These are phyloP conservation scores for Triplophysa tibetana DNA, from an alignment of 2,113 vertebrate genomes.

Conservation along the genomic window DNA sequence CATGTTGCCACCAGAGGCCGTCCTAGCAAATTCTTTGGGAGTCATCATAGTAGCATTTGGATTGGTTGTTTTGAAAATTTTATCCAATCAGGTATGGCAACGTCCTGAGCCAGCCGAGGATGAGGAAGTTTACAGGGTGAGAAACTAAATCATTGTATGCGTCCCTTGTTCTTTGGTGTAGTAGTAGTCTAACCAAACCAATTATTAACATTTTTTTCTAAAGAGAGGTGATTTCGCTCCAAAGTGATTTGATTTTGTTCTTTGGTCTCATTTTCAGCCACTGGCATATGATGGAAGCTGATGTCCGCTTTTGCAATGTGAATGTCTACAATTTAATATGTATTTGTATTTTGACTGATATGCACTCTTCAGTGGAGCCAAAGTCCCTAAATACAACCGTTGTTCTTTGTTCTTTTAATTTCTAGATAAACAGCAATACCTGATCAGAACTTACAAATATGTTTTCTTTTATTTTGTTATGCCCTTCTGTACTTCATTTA, in stretches of 20 bases:
- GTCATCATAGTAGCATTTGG: slow-evolving; percentile 81
- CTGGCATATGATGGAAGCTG: slow-evolving; percentile 67
- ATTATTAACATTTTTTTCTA: neutral
- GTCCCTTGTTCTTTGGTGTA: neutral
- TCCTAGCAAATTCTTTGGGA: slow-evolving; percentile 82
- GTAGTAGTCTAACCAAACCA: neutral
- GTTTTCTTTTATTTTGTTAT: neutral
- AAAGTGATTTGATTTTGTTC: neutral
- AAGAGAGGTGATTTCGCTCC: neutral
- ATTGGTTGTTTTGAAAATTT: slow-evolving; percentile 79
- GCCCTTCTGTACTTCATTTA: neutral
- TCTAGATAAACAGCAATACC: neutral
- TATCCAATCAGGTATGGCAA: slow-evolving; percentile 81
- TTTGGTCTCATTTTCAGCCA: slow-evolving; percentile 62
- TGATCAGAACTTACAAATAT: neutral
- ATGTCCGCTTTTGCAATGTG: neutral
- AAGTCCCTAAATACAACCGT: neutral
- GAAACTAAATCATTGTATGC: slow-evolving; percentile 9
- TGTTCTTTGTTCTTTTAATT: neutral
- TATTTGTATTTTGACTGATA: neutral
- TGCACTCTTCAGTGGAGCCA: neutral
- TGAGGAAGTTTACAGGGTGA: slow-evolving; percentile 72
- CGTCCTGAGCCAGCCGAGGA: slow-evolving; percentile 70
- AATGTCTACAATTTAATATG: neutral
- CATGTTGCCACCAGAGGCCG: slow-evolving; percentile 79